Evolutionary conservation across 30 jellyfish, hydroid and myxozoan genomes (phyloP).

Genomic region (Chironex yamaguchii): DNA sequence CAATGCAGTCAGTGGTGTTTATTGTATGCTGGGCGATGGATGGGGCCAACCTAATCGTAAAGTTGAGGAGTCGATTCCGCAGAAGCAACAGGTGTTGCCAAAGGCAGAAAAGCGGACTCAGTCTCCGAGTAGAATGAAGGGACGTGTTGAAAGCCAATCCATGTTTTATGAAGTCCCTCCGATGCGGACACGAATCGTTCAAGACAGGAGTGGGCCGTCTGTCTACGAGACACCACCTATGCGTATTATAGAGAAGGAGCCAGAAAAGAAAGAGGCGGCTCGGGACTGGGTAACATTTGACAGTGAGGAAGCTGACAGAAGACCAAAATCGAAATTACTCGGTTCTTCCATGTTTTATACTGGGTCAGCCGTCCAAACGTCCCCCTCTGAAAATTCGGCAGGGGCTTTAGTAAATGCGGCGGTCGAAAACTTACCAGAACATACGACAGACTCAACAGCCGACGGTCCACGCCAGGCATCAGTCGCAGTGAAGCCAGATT

Average conservation of each 20-base stretch:
- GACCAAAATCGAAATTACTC: not conserved
- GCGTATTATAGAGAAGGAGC: not conserved
- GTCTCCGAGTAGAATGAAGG: not conserved
- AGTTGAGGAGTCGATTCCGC: not conserved
- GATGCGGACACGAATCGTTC: not conserved
- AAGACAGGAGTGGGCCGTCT: not conserved
- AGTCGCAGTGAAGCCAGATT: not conserved
- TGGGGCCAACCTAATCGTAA: not conserved
- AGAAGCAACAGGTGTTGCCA: not conserved
- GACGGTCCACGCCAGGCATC: too few relatives aligned
- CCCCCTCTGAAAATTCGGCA: not conserved
- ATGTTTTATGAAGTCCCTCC: constrained; percentile 39
- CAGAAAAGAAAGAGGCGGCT: not conserved
- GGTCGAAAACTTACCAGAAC: too few relatives aligned
- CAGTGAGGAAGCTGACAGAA: not conserved
- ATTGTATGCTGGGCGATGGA: not conserved
- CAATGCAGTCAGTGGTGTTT: not conserved
- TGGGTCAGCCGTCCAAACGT: not conserved
- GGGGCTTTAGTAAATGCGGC: too few relatives aligned
- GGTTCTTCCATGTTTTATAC: constrained; percentile 1
- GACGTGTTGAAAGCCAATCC: not conserved
- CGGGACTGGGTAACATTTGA: not conserved
- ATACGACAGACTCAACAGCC: too few relatives aligned
- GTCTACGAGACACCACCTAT: not conserved
- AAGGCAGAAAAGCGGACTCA: not conserved